Evolutionary conservation across 37 sponge, comb jelly and placozoan species (phyloP).

Genomic region (Ianthella basta): DNA sequence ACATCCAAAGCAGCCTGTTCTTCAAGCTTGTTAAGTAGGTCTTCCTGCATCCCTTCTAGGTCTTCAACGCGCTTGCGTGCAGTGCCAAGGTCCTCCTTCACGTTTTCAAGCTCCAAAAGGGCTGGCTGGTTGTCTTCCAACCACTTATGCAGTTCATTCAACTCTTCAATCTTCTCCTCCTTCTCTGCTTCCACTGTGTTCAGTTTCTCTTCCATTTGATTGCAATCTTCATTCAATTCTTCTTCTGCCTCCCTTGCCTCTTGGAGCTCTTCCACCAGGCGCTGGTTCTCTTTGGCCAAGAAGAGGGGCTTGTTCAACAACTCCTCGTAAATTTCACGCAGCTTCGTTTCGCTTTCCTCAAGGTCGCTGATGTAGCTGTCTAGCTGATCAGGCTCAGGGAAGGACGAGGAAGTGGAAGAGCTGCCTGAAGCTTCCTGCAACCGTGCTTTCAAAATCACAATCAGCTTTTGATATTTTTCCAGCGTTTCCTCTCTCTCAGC

Average conservation of each 20-base stretch:
- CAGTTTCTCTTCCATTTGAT: not conserved
- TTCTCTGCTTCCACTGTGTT: not conserved
- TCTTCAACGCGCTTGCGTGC: not conserved
- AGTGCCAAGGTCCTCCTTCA: not conserved
- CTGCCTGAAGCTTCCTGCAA: not conserved
- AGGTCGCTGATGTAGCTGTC: not conserved
- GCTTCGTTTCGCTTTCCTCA: constrained; percentile 18
- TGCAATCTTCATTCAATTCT: not conserved
- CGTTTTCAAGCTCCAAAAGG: not conserved
- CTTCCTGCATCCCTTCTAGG: constrained; percentile 23
- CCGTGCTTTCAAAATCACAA: not conserved
- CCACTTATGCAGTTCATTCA: not conserved
- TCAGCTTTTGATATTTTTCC: not conserved
- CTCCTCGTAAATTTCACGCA: constrained; percentile 23
- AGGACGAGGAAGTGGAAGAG: not conserved
- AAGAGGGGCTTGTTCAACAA: constrained; percentile 21
- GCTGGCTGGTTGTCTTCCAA: constrained; percentile 21
- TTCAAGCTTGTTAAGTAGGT: constrained; percentile 1
- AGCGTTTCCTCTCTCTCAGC: constrained; percentile 4
- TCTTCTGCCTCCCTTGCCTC: constrained; percentile 4
- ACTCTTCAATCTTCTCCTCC: not conserved
- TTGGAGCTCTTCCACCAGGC: not conserved
- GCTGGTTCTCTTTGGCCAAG: constrained; percentile 9
- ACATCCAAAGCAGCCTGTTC: too few relatives aligned
- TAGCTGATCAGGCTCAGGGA: not conserved